Percentiles rank a stretch among this genome's conserved stretches.
Conservation (phyloP, 2,888 invertebrate genomes). For the Herminia tarsipennalis region DNA sequence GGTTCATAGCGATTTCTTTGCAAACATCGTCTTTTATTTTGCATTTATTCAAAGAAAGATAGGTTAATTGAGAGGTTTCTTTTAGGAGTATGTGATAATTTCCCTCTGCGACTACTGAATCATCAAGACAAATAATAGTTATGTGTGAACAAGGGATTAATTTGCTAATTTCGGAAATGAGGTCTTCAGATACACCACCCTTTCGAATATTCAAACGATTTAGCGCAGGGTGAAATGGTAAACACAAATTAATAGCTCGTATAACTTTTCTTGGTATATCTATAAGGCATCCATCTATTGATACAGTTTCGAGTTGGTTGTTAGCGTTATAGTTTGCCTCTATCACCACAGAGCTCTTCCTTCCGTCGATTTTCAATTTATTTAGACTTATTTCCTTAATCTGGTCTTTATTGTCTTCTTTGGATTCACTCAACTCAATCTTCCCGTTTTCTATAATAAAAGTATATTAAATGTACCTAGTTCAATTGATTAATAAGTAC, state of each 20-base stretch:
- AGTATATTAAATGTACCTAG: too few species aligned
- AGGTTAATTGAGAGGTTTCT: conserved; percentile 46
- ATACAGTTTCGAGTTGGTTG: conserved; percentile 50
- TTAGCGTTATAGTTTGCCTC: conserved; percentile 49
- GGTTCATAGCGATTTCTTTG: conserved; percentile 44
- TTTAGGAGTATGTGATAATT: conserved; percentile 58
- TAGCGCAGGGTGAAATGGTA: conserved; percentile 56
- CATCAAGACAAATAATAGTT: conserved; percentile 62
- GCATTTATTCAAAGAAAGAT: conserved; percentile 61
- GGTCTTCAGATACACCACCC: conserved; percentile 33
- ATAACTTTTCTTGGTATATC: conserved; percentile 49
- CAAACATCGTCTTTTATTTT: conserved; percentile 50
- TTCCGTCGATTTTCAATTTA: too few species aligned
- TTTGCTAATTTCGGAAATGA: conserved; percentile 53
- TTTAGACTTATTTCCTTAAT: too few species aligned
- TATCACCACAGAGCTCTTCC: conserved; percentile 17
- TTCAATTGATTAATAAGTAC: too few species aligned
- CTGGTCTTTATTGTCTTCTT: too few species aligned
- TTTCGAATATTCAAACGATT: conserved; percentile 49
- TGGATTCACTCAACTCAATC: too few species aligned
- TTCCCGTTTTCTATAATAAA: too few species aligned
- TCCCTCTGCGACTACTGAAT: conserved; percentile 47
- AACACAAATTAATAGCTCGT: conserved; percentile 48
- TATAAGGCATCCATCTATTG: conserved; percentile 36
- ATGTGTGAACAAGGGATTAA: conserved; percentile 58